A percentile compares a stretch with the other conserved stretches of the same genome.
Conservation (phyloP, 1,140 invertebrate species). For the Cardiocondyla obscurior region DNA sequence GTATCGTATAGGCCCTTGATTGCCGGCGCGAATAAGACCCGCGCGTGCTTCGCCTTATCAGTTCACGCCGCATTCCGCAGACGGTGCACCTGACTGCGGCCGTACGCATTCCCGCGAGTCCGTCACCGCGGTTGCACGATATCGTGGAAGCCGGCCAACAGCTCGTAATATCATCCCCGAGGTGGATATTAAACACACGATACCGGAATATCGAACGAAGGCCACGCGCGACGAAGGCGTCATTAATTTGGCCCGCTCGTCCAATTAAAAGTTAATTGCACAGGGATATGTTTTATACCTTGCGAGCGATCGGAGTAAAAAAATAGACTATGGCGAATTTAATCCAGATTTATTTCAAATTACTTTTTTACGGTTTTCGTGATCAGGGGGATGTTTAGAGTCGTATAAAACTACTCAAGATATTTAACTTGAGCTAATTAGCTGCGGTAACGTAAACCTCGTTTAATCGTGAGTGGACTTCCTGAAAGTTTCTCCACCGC, state of each 20-base stretch:
- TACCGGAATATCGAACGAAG: not conserved
- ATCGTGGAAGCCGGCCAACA: not conserved
- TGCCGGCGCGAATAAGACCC: conserved; percentile 38
- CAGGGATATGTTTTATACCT: not conserved
- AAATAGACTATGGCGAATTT: no score
- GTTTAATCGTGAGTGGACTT: not conserved
- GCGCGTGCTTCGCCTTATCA: conserved; percentile 23
- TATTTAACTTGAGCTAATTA: not conserved
- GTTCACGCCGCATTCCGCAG: not conserved
- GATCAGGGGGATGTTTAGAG: not conserved
- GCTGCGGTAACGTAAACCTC: not conserved
- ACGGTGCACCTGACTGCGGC: not conserved
- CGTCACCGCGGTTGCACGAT: not conserved
- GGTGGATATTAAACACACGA: not conserved
- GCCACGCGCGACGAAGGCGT: not conserved
- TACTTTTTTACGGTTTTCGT: not conserved
- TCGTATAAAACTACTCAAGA: not conserved
- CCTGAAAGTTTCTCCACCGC: not conserved
- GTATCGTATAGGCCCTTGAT: conserved; percentile 75
- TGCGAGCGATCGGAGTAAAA: not conserved
- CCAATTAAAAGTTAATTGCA: not conserved
- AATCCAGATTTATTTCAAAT: not conserved
- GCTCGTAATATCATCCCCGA: not conserved
- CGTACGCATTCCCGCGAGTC: not conserved
- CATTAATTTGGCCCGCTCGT: not conserved